These are phyloP conservation scores for Odocoileus virginianus DNA, from an alignment of 2,113 vertebrate species.

Conservation along the genomic window DNA sequence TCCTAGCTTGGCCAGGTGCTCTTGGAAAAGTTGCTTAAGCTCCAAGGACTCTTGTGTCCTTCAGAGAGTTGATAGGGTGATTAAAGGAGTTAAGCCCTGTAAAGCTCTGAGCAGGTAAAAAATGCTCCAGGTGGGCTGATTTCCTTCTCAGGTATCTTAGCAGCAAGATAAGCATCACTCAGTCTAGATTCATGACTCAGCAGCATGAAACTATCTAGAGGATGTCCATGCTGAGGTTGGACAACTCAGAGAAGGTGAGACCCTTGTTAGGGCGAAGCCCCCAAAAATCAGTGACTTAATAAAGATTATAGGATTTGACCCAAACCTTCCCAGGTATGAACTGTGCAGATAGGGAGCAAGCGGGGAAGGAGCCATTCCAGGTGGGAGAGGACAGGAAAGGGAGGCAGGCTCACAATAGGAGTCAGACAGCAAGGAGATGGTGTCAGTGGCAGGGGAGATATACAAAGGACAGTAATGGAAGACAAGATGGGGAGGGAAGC, in stretches of 20 bases:
- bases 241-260: background rate
- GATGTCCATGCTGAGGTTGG: background rate
- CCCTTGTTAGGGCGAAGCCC: background rate
- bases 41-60: background rate
- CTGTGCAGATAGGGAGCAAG: background rate
- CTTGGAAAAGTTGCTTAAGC: background rate
- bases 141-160: background rate
- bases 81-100: background rate
- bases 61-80: background rate
- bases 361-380: background rate
- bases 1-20: background rate
- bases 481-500: background rate
- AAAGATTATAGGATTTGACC: background rate
- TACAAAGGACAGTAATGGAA: background rate
- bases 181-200: background rate
- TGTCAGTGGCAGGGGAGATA: background rate
- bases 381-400: background rate
- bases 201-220: background rate
- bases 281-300: background rate
- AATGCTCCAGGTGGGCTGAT: background rate
- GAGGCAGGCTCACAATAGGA: background rate
- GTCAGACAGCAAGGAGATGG: background rate
- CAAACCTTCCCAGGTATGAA: background rate
- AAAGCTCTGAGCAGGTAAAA: background rate
- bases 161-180: background rate